Conservation (phyloP, 2,888 invertebrate species). For the Eupeodes luniger region DNA sequence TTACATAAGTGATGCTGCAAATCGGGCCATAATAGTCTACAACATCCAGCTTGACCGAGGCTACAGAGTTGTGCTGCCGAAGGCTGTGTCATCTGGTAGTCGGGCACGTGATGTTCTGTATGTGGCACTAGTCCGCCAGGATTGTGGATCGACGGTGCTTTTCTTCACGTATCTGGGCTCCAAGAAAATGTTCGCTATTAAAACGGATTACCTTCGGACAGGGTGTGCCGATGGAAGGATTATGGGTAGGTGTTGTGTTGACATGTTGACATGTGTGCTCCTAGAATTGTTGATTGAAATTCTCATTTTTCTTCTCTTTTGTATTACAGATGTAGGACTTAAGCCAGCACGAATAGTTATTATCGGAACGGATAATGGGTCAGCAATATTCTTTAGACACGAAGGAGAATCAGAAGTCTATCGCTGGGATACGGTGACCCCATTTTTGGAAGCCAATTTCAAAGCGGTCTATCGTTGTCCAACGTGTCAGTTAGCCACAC, state of each 20-base stretch:
- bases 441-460: constrained; percentile 84
- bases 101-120: constrained; percentile 88
- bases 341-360: constrained; percentile 87
- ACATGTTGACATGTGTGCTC: neutral
- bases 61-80: constrained; percentile 87
- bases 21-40: constrained; percentile 88
- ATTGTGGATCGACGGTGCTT: constrained; percentile 86
- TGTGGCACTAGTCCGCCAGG: constrained; percentile 86
- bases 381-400: constrained; percentile 86
- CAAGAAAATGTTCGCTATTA: constrained; percentile 87
- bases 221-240: constrained; percentile 86
- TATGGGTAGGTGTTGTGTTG: constrained; percentile 80
- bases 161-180: constrained; percentile 88
- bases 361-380: constrained; percentile 87
- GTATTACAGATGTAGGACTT: constrained; percentile 85
- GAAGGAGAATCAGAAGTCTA: constrained; percentile 86
- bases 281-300: neutral
- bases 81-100: constrained; percentile 85
- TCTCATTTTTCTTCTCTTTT: constrained; percentile 14
- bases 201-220: constrained; percentile 87
- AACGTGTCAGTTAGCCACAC: constrained; percentile 86
- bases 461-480: constrained; percentile 85
- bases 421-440: constrained; percentile 86
- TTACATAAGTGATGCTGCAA: constrained; percentile 89
- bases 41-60: constrained; percentile 87